phyloP scores from a whole-genome alignment of 2,113 vertebrate species.

The Hymenochirus boettgeri region DNA sequence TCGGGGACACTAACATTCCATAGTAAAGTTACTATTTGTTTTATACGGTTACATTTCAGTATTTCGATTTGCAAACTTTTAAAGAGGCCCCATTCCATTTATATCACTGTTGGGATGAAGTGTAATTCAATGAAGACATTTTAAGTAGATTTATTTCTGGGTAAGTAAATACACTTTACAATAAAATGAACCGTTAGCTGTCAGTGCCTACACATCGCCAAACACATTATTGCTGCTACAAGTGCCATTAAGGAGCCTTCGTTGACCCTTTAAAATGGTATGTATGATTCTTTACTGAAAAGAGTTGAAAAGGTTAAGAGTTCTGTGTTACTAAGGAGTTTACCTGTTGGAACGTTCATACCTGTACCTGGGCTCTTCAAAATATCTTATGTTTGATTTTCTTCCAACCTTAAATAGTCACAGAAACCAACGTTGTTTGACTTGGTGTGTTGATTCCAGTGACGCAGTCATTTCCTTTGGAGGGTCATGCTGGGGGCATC shows the following conservation, averaged over 20 bases:
- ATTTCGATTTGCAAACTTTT: not conserved
- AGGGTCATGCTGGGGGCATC: slow-evolving; percentile 32
- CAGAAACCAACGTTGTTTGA: slow-evolving; percentile 29
- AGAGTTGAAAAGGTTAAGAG: slow-evolving; percentile 1
- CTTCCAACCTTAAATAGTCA: slow-evolving; percentile 7
- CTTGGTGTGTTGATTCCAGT: slow-evolving; percentile 10
- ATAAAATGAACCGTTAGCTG: slow-evolving; percentile 8
- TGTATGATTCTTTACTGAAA: not conserved
- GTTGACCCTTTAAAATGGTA: slow-evolving; percentile 14
- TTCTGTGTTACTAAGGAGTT: slow-evolving; percentile 8
- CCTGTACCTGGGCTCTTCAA: not conserved
- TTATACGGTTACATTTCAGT: too few species aligned
- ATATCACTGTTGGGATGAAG: slow-evolving; percentile 2
- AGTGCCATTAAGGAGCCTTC: slow-evolving; percentile 10
- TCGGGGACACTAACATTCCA: too few species aligned
- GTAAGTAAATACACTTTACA: slow-evolving; percentile 22
- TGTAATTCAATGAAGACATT: not conserved
- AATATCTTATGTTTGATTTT: slow-evolving; percentile 7
- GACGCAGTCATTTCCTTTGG: slow-evolving; percentile 8
- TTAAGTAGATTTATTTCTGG: slow-evolving; percentile 4
- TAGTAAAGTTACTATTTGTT: too few species aligned
- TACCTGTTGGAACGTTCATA: slow-evolving; percentile 1
- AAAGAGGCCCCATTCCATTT: not conserved
- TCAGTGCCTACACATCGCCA: slow-evolving; percentile 8
- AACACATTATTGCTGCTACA: slow-evolving; percentile 9